Evolutionary conservation across 2,113 vertebrate genomes (phyloP), one percentile per base, ranked within the genome.

Genomic region (Willisornis vidua): DNA sequence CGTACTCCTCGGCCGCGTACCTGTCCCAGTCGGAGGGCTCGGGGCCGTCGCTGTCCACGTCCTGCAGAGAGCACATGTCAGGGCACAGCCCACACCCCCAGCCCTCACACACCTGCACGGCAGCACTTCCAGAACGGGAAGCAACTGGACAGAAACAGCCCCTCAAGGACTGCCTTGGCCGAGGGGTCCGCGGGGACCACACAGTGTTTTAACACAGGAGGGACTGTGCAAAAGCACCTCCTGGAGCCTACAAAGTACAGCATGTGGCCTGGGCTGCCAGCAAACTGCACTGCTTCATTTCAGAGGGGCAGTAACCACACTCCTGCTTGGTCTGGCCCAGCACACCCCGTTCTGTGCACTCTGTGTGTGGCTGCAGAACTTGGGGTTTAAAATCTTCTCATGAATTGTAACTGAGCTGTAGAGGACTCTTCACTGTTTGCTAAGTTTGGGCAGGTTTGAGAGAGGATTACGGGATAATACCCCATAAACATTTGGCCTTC

Each of bases 11-110:
- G 22, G 99, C 98, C 63, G 99, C 99, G 14, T 99, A 99, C 95
- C 99, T 98, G 97, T 99, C 99, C 99, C 99, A 99, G 95, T 99
- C 99, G 1, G 99, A 99, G 37, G 99, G 99, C 90, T 99, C 99
- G 6, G 99, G 99, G 94, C 98, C 97, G 19, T 99, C 99, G 22
- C 98, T 98, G 54, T 99, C 99, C 83, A 98, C 54, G 92, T 99
- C 99, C 99, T 99, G 87, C 54, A 79, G 74, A 94, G 85, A 94
- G 12, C 62, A 81, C 77, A 89, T 62, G 91, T 93, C 79, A 94
- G 49, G 65, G 23, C 41, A 49, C 35, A 15, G 46, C 4, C 61
- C 52, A 16, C 6, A 33, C 33, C 35, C 31, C 49, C n/a, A 67
- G 20, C 70, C n/a, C 29, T 19, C 12, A 57, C 55, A 58, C 12